phyloP scores from a whole-genome alignment of 37 sponge, comb jelly and placozoan genomes.

The Dysidea cf. avara region DNA sequence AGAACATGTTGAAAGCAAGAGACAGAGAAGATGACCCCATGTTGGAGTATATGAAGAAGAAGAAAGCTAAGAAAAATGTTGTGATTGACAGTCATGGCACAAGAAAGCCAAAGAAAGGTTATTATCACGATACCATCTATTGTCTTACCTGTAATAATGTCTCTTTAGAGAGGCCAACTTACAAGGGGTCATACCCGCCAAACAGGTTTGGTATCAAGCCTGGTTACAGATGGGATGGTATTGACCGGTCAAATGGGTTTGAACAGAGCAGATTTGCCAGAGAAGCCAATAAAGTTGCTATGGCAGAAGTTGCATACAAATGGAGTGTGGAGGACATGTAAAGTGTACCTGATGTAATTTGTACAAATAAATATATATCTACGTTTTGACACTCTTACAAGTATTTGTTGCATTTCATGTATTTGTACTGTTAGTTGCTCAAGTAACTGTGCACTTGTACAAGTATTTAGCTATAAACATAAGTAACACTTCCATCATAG shows the following conservation, averaged over 20 bases:
- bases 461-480: too few species aligned
- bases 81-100: too few species aligned
- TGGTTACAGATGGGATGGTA: slow-evolving; percentile 97
- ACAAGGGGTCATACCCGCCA: slow-evolving; percentile 72
- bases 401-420: too few species aligned
- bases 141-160: neutral
- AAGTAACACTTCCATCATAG: too few species aligned
- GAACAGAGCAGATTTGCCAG: slow-evolving; percentile 73
- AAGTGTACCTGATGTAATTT: neutral
- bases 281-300: slow-evolving; percentile 64
- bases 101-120: slow-evolving; percentile 34
- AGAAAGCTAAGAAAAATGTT: slow-evolving; percentile 35
- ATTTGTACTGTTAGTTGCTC: too few species aligned
- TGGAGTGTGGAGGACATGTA: slow-evolving; percentile 99
- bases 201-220: slow-evolving; percentile 91
- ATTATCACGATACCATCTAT: neutral
- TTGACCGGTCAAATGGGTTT: slow-evolving; percentile 94
- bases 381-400: too few species aligned
- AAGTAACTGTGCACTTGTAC: too few species aligned
- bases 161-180: slow-evolving; percentile 60
- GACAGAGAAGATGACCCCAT: slow-evolving; percentile 90
- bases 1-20: slow-evolving; percentile 68
- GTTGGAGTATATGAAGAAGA: slow-evolving; percentile 81
- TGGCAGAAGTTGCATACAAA: slow-evolving; percentile 80
- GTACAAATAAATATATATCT: too few species aligned